A percentile compares a stretch with the other conserved stretches of the same genome.
These are phyloP conservation scores for Drosophila neotestacea DNA, from an alignment of 2,888 invertebrate genomes.

Conservation along the genomic window DNA sequence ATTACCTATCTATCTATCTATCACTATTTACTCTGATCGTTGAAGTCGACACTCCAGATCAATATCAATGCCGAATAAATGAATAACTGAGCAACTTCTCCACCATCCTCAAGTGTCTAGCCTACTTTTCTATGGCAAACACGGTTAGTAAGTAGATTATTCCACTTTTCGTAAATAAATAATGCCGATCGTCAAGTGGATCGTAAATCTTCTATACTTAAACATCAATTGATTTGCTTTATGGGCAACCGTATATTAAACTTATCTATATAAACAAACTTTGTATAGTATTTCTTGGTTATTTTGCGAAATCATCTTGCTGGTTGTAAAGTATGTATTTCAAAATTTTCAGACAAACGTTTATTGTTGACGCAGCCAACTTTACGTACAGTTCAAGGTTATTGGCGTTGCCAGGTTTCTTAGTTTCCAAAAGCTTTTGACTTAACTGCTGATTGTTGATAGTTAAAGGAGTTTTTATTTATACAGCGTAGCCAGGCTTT, in stretches of 20 bases:
- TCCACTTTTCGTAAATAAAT: conserved; percentile 35
- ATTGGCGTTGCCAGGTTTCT: conserved; percentile 7
- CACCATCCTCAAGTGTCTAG: conserved; percentile 35
- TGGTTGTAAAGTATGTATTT: conserved; percentile 26
- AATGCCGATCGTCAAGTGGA: conserved; percentile 19
- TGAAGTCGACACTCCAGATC: conserved; percentile 36
- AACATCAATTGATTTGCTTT: conserved; percentile 21
- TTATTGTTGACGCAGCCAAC: conserved; percentile 1
- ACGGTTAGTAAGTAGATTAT: background rate
- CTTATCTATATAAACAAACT: conserved; percentile 36
- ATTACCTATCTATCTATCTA: conserved; percentile 25
- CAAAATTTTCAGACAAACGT: no score
- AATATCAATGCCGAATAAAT: conserved; percentile 34
- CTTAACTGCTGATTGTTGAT: background rate
- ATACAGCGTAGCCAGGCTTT: no score
- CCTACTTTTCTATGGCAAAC: conserved; percentile 10
- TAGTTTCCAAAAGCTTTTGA: no score
- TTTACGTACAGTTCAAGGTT: conserved; percentile 3
- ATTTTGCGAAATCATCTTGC: conserved; percentile 16
- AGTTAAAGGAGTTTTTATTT: background rate
- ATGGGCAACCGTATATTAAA: conserved; percentile 34
- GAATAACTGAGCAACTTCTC: conserved; percentile 3
- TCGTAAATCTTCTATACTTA: conserved; percentile 38
- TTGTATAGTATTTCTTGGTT: background rate
- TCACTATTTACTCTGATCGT: conserved; percentile 15